phyloP scores from a whole-genome alignment of 2,113 vertebrate species.

The Microcebus jonahi region DNA sequence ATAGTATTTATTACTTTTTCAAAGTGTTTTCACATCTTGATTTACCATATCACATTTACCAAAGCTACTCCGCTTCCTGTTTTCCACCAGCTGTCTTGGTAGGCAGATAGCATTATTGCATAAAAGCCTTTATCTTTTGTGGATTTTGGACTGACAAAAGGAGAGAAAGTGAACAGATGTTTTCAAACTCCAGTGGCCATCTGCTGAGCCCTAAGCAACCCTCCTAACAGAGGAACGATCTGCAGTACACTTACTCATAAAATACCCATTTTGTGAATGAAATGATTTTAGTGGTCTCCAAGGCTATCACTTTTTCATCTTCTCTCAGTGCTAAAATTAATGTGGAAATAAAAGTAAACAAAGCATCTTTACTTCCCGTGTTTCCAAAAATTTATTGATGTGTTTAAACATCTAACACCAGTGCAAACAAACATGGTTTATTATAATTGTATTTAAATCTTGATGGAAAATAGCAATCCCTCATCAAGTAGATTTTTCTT shows the following conservation, averaged over 20 bases:
- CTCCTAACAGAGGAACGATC: background rate
- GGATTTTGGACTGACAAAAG: background rate
- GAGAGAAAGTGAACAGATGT: slow-evolving; percentile 64
- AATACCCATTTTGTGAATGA: slow-evolving; percentile 79
- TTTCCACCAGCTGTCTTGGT: background rate
- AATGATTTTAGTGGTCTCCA: slow-evolving; percentile 71
- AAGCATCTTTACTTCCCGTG: slow-evolving; percentile 55
- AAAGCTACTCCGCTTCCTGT: background rate
- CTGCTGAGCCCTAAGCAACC: slow-evolving; percentile 49
- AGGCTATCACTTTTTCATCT: slow-evolving; percentile 61
- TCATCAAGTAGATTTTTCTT: background rate
- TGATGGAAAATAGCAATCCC: slow-evolving; percentile 2
- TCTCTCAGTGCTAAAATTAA: slow-evolving; percentile 71
- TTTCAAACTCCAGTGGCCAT: slow-evolving; percentile 57
- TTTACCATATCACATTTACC: background rate
- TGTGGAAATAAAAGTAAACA: slow-evolving; percentile 76
- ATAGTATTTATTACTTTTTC: background rate
- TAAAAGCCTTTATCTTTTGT: background rate
- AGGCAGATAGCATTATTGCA: background rate
- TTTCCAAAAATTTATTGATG: slow-evolving; percentile 63
- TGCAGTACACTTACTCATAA: slow-evolving; percentile 55
- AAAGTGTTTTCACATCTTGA: background rate
- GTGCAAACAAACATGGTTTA: slow-evolving; percentile 60
- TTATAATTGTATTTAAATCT: slow-evolving; percentile 54
- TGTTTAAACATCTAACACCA: slow-evolving; percentile 61